Percentiles rank a stretch among this genome's conserved stretches.
phyloP scores from a whole-genome alignment of 2,797 vertebrate species.

The Natrix natrix region DNA sequence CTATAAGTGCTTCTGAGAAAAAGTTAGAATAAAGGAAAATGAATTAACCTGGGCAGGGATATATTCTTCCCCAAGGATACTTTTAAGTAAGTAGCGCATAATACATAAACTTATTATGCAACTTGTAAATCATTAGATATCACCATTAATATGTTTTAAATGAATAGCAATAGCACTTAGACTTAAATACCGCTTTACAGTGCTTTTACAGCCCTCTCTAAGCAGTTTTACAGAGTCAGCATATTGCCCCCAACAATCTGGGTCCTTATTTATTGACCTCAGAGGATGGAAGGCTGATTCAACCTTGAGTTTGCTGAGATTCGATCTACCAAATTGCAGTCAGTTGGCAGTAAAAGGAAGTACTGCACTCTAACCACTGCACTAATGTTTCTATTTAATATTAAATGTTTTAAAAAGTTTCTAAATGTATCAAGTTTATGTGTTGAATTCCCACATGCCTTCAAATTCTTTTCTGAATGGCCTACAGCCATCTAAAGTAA shows the following conservation, averaged over 20 bases:
- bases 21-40: not conserved
- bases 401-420: not conserved
- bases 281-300: no score
- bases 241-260: no score
- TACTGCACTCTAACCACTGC: no score
- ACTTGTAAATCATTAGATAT: not conserved
- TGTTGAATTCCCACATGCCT: not conserved
- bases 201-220: no score
- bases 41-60: not conserved
- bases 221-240: no score
- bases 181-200: no score
- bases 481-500: not conserved
- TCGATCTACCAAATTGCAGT: no score
- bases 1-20: not conserved
- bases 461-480: not conserved
- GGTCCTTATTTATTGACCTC: no score
- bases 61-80: not conserved
- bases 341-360: no score
- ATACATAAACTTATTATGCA: not conserved
- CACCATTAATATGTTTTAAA: not conserved
- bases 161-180: not conserved
- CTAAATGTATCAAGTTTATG: not conserved
- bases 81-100: not conserved
- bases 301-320: no score
- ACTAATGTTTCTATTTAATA: not conserved